phyloP scores from a whole-genome alignment of 2,113 vertebrate species.

The Neotragus moschatus region DNA sequence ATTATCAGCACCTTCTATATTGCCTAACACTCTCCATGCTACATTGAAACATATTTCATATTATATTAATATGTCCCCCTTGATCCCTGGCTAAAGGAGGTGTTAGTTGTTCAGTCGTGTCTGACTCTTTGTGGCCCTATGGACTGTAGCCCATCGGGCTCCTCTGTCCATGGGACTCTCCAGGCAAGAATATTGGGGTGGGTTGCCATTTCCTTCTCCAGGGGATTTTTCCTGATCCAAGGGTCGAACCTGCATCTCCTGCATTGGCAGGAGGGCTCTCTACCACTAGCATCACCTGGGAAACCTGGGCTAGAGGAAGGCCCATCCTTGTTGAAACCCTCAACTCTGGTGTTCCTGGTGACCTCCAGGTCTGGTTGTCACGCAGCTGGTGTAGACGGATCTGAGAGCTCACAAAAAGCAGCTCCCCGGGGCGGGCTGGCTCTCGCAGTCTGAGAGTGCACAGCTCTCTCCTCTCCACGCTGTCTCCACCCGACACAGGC shows the following conservation, averaged over 20 bases:
- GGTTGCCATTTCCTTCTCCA: neutral
- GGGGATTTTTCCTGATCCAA: neutral
- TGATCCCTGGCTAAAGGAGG: neutral
- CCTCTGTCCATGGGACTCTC: neutral
- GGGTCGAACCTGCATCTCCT: neutral
- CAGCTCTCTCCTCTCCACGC: fast-evolving
- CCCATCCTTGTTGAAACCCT: neutral
- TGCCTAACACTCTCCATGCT: fast-evolving
- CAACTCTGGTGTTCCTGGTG: neutral
- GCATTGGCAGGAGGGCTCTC: neutral
- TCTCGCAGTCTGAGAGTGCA: neutral
- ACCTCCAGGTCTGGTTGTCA: neutral
- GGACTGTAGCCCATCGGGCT: neutral
- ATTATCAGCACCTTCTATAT: neutral
- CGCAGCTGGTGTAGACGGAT: neutral
- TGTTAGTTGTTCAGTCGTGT: neutral
- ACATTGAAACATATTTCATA: fast-evolving
- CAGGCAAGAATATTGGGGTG: neutral
- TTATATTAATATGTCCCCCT: no score
- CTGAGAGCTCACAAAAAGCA: neutral
- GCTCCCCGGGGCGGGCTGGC: neutral
- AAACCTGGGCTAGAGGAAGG: neutral
- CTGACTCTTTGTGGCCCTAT: neutral
- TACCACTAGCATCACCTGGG: neutral
- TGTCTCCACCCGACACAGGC: fast-evolving